These are phyloP conservation scores for Neosalanx taihuensis DNA, from an alignment of 2,797 vertebrate species.

Conservation along the genomic window DNA sequence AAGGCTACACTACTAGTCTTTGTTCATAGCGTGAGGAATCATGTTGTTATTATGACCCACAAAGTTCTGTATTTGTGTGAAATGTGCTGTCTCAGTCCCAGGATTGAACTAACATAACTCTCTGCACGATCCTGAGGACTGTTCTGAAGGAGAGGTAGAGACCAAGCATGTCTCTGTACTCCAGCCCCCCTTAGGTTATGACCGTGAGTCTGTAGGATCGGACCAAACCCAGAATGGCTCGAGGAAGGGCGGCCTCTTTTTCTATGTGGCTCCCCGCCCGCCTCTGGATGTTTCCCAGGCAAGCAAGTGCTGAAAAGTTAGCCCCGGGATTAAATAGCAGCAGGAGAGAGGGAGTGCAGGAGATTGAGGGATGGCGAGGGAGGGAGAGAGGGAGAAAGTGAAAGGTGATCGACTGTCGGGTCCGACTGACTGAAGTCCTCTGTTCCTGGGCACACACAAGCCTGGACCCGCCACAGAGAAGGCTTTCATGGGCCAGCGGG, in stretches of 20 bases:
- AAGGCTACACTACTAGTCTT: too few relatives aligned
- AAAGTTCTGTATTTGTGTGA: too few relatives aligned
- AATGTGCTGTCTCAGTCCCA: conserved; percentile 6
- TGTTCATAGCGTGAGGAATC: too few relatives aligned
- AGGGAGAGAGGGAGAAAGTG: conserved; percentile 32
- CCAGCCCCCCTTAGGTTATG: conserved; percentile 15
- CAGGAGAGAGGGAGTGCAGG: conserved; percentile 35
- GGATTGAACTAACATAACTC: conserved; percentile 31
- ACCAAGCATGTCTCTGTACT: conserved; percentile 42
- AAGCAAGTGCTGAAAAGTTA: conserved; percentile 60
- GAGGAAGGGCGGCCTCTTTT: conserved; percentile 51
- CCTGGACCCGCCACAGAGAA: conserved; percentile 52
- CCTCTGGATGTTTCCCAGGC: conserved; percentile 60
- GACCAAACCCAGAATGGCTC: conserved; percentile 44
- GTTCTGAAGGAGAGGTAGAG: conserved; percentile 32
- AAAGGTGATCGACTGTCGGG: conserved; percentile 58
- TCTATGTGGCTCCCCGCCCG: conserved; percentile 50
- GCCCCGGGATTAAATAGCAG: conserved; percentile 56
- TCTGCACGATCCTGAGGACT: conserved; percentile 39
- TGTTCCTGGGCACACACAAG: conserved; percentile 40
- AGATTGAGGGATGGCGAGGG: conserved; percentile 25
- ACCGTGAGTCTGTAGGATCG: conserved; percentile 45
- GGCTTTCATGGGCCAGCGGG: conserved; percentile 59
- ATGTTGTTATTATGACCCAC: too few relatives aligned
- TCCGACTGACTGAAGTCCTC: conserved; percentile 50